These are phyloP conservation scores for Pachyseris speciosa DNA, from an alignment of 64 coral and sea anemone species.

Conservation along the genomic window DNA sequence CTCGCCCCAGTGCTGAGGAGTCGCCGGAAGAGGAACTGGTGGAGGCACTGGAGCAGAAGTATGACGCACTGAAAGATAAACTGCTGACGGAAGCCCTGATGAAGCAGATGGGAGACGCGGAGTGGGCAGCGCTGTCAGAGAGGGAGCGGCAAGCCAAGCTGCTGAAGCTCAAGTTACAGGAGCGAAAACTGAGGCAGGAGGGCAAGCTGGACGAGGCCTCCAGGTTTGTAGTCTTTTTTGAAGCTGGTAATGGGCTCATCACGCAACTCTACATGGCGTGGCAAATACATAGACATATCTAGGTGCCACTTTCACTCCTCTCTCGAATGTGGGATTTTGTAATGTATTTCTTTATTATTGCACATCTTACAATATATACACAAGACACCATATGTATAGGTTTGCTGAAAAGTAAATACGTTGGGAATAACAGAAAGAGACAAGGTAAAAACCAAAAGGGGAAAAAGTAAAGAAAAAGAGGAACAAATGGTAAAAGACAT, in stretches of 20 bases:
- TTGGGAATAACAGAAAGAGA: too few relatives aligned
- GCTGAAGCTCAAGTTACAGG: constrained; percentile 90
- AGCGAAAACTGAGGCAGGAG: constrained; percentile 91
- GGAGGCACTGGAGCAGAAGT: constrained; percentile 94
- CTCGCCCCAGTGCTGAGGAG: constrained; percentile 7
- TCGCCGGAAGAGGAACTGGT: constrained; percentile 89
- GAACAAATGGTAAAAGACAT: too few relatives aligned
- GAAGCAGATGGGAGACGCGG: constrained; percentile 91
- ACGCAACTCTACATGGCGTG: too few relatives aligned
- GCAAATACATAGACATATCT: too few relatives aligned
- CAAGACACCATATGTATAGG: too few relatives aligned
- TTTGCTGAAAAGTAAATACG: too few relatives aligned
- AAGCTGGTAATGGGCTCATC: neutral
- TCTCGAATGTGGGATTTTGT: too few relatives aligned
- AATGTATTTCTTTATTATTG: too few relatives aligned
- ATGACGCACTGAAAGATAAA: constrained; percentile 96
- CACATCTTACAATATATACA: too few relatives aligned
- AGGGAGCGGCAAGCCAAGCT: constrained; percentile 86
- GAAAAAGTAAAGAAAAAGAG: too few relatives aligned
- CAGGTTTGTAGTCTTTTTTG: constrained; percentile 43
- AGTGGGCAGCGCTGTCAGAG: constrained; percentile 90
- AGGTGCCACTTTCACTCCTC: too few relatives aligned
- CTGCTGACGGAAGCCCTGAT: constrained; percentile 86
- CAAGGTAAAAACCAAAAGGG: too few relatives aligned
- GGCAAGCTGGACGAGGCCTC: constrained; percentile 93